phyloP scores from a whole-genome alignment of 2,113 vertebrate genomes.

The Chloroceryle aenea region DNA sequence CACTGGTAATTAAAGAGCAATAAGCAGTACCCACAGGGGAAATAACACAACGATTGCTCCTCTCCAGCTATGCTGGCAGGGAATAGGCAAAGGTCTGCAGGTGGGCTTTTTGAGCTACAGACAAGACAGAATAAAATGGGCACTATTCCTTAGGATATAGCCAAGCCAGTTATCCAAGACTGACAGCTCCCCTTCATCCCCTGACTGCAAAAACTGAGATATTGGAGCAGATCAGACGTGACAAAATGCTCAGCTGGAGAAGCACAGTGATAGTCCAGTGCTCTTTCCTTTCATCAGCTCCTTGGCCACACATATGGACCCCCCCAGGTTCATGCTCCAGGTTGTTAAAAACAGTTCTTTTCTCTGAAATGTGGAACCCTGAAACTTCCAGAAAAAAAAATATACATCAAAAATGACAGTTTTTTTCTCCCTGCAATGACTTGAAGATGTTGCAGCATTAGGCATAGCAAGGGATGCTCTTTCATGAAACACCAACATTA shows the following conservation, averaged over 20 bases:
- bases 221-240: background rate
- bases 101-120: background rate
- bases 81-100: background rate
- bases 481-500: background rate
- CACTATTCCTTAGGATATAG: background rate
- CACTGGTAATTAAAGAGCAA: background rate
- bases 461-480: background rate
- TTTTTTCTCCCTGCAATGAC: background rate
- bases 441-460: background rate
- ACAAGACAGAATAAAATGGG: background rate
- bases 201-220: background rate
- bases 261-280: background rate
- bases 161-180: background rate
- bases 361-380: background rate
- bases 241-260: background rate
- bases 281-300: background rate
- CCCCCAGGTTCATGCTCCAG: background rate
- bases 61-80: background rate
- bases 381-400: background rate
- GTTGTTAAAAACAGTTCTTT: background rate
- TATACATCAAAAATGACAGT: background rate
- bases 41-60: background rate
- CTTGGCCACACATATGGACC: background rate
- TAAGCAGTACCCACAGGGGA: background rate
- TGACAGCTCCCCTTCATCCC: background rate